These are phyloP conservation scores for Athalia circularis DNA, from an alignment of 2,888 invertebrate species.

Conservation along the genomic window DNA sequence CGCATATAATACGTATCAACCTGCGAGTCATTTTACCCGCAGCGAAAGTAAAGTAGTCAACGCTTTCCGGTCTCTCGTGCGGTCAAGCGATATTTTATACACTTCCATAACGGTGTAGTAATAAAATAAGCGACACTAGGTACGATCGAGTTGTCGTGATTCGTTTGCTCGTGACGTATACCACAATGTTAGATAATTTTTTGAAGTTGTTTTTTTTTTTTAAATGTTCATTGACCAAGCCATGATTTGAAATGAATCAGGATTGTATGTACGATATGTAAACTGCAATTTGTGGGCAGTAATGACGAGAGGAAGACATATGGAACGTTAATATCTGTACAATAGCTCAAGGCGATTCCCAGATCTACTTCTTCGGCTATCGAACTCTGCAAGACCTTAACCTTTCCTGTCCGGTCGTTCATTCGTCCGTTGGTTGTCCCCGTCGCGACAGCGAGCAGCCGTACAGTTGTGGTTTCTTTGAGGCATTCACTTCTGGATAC, in stretches of 20 bases:
- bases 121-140: too few relatives aligned
- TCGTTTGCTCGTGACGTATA: too few relatives aligned
- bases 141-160: too few relatives aligned
- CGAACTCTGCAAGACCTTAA: slow-evolving; percentile 64
- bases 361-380: slow-evolving; percentile 55
- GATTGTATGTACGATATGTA: too few relatives aligned
- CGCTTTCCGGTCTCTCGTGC: slow-evolving; percentile 30
- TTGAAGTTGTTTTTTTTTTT: too few relatives aligned
- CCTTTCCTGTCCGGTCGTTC: slow-evolving; percentile 55
- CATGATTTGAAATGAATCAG: too few relatives aligned
- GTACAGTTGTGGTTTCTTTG: slow-evolving; percentile 20
- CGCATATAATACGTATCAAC: slow-evolving; percentile 11
- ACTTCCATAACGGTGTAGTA: background rate
- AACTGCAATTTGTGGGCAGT: background rate
- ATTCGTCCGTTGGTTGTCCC: slow-evolving; percentile 31
- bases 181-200: too few relatives aligned
- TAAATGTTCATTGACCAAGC: too few relatives aligned
- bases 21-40: too few relatives aligned
- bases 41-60: slow-evolving; percentile 18
- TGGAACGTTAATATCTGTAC: background rate
- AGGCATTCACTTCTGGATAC: slow-evolving; percentile 39
- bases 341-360: slow-evolving; percentile 40
- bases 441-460: slow-evolving; percentile 16
- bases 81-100: slow-evolving; percentile 16
- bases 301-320: background rate